A percentile compares a stretch with the other conserved stretches of the same genome.
Evolutionary conservation across 2,888 invertebrate genomes (phyloP).

Genomic region (Cephus runcator): DNA sequence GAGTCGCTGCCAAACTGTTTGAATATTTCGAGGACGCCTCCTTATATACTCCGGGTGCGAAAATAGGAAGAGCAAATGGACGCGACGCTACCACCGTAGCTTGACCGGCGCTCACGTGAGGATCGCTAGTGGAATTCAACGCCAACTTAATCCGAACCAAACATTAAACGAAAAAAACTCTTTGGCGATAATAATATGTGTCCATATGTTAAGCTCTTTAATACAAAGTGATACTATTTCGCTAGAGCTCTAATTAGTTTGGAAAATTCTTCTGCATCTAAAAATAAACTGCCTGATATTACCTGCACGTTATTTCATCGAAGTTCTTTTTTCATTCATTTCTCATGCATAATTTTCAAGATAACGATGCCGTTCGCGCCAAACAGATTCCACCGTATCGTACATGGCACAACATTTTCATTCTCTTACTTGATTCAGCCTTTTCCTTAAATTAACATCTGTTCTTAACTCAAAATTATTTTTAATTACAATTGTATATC

Average conservation of each 20-base stretch:
- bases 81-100: conserved; percentile 10
- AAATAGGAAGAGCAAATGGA: conserved; percentile 54
- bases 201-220: background rate
- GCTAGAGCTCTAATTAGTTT: background rate
- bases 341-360: background rate
- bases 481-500: background rate
- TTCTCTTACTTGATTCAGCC: background rate
- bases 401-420: background rate
- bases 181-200: background rate
- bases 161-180: background rate
- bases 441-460: background rate
- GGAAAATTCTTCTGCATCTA: background rate
- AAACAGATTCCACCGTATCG: background rate
- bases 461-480: background rate
- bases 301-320: background rate
- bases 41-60: conserved; percentile 47
- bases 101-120: conserved; percentile 36
- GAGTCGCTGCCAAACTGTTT: conserved; percentile 50
- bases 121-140: conserved; percentile 1
- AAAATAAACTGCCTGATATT: background rate
- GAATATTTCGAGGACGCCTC: conserved; percentile 49
- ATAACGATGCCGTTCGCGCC: background rate
- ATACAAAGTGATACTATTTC: background rate
- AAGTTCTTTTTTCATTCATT: background rate
- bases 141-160: conserved; percentile 1